Evolutionary conservation across 2,797 vertebrate species (phyloP), one percentile per base, ranked within the genome.

Genomic region (Acridotheres tristis): DNA sequence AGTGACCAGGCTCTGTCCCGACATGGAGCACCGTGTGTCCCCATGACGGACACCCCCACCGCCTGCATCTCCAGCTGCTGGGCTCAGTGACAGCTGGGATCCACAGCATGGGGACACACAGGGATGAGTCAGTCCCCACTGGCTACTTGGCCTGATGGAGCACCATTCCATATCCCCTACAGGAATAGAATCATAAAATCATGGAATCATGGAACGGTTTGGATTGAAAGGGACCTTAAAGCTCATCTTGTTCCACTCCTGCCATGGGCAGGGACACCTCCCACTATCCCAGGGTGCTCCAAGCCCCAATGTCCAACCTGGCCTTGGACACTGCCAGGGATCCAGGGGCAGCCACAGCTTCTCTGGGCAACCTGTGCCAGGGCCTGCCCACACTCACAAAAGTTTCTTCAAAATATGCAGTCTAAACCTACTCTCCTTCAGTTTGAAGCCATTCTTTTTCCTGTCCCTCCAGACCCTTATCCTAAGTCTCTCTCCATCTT

Each of bases 271-370:
- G 26, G 34, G 62, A 36, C 42, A 42, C 13, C 32, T 82, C 2
- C 36, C 32, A 50, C 16, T 9, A 0, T 1, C 4, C 32, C 32
- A 62, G 23, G 42, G 0, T 50, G 32, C 32, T 68, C 50, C 42
- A 42, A 54, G 34, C 7, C 21, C 3, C 1, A 0, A 38, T 48
- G 23, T 61, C 30, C 69, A 68, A 0, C 63, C 32, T 55, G 55
- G 11, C 36, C 42, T 43, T 25, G 78, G 6, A 5, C 32, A 50
- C 10, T 50, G 2, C 19, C 26, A 62, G 55, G 22, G 0, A 48
- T 34, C 40, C 40, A 40, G 26, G 19, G 27, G 27, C 63, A 62
- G 55, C 48, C 22, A 43, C 48, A 62, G 42, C 13, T 9, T 1
- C 71, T 68, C 42, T 62, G 13, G 42, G 8, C 11, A 62, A 0